Conservation (phyloP, 2,888 invertebrate species). For the Cephonodes hylas region DNA sequence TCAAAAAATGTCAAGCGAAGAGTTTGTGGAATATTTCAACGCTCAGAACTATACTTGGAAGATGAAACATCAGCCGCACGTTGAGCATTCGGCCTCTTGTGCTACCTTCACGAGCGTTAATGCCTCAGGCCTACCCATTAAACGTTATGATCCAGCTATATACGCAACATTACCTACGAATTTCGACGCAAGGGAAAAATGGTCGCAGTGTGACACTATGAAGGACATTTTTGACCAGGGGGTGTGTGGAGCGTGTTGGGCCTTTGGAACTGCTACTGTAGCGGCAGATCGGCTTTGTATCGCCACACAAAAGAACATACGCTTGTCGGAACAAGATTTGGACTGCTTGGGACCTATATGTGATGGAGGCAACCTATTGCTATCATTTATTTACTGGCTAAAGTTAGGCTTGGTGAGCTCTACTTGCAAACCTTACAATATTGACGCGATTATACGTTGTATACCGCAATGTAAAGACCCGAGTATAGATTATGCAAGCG, state of each 20-base stretch:
- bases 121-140: not conserved
- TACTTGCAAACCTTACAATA: not conserved
- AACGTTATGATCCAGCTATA: not conserved
- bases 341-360: not conserved
- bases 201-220: not conserved
- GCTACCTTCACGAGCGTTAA: too few relatives aligned
- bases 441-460: not conserved
- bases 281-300: constrained; percentile 28
- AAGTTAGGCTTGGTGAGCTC: not conserved
- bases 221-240: constrained; percentile 16
- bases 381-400: too few relatives aligned
- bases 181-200: not conserved
- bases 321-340: not conserved
- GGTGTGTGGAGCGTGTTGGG: constrained; percentile 19
- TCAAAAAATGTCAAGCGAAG: not conserved
- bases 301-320: constrained; percentile 10
- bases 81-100: not conserved
- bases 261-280: constrained; percentile 18
- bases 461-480: not conserved
- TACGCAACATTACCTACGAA: not conserved
- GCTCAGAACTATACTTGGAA: constrained; percentile 21
- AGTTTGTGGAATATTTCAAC: constrained; percentile 27
- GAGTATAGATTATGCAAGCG: not conserved
- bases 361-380: too few relatives aligned
- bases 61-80: constrained; percentile 12